Evolutionary conservation across 2,888 invertebrate genomes (phyloP), one percentile per base, ranked within the genome.

Genomic region (Cybosia mesomella): DNA sequence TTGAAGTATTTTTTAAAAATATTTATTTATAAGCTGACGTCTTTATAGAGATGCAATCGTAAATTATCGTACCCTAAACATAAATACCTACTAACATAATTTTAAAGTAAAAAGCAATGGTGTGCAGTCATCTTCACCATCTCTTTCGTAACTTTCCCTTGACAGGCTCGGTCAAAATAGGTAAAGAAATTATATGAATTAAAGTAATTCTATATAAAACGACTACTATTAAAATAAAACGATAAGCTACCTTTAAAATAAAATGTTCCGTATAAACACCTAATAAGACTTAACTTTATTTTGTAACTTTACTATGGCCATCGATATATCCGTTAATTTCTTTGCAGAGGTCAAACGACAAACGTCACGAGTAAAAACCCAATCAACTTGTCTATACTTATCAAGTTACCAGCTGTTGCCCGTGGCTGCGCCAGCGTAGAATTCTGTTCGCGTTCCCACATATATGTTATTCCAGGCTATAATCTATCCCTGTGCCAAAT

Each of bases 361-460:
- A 18, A 54, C 39, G 24, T 5, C 55, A 54, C 24, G 60, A 54
- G 60, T 66, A 60, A 66, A 59, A 60, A 66, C 36, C n/a, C 60
- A 66, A 55, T 66, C 60, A 60, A 36, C 11, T n/a, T 18, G 36
- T 66, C 54, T n/a, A 55, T 60, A 28, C 28, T 28, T 28, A 28
- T 60, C 22, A 60, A 22, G 34, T 65, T 36, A 9, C 28, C 28
- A 28, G 28, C n/a, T n/a, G n/a, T n/a, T n/a, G n/a, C n/a, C n/a
- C n/a, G n/a, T n/a, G n/a, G n/a, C n/a, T n/a, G n/a, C n/a, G n/a
- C n/a, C n/a, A n/a, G n/a, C n/a, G n/a, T n/a, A n/a, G n/a, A n/a
- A n/a, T n/a, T n/a, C 54, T 54, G 22, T 24, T 28, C 59, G 34
- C 36, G 3, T n/a, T 39, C 36, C 28, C 21, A 1, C 60, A 36